These are phyloP conservation scores for Drosophila nigritarsus DNA, from an alignment of 2,888 invertebrate genomes.

Conservation along the genomic window DNA sequence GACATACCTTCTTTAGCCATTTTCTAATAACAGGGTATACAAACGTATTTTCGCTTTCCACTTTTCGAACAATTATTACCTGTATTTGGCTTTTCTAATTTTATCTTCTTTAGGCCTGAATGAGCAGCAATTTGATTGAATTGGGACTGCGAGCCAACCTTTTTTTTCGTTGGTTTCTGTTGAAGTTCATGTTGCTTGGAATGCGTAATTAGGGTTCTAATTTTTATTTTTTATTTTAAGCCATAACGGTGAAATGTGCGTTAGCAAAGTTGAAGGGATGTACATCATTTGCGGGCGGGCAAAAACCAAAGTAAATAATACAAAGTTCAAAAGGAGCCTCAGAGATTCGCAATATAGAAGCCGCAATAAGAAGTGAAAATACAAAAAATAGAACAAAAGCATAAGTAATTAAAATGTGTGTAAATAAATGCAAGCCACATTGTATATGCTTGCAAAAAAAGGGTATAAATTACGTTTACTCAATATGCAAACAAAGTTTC, in stretches of 20 bases:
- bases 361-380: background rate
- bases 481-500: conserved; percentile 2
- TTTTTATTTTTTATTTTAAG: conserved; percentile 19
- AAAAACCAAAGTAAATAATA: conserved; percentile 49
- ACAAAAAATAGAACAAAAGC: conserved; percentile 12
- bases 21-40: conserved; percentile 1
- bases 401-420: conserved; percentile 41
- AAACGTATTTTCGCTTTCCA: conserved; percentile 23
- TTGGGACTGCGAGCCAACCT: conserved; percentile 24
- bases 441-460: background rate
- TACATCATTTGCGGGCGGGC: conserved; percentile 24
- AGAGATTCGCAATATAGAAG: conserved; percentile 4
- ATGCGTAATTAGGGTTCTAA: conserved; percentile 64
- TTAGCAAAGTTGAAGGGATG: background rate
- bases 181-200: conserved; percentile 40
- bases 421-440: conserved; percentile 38
- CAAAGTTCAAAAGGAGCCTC: conserved; percentile 47
- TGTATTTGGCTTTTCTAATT: conserved; percentile 39
- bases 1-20: too few relatives aligned
- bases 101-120: conserved; percentile 53
- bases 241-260: background rate
- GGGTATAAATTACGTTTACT: conserved; percentile 11
- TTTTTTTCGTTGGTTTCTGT: conserved; percentile 32
- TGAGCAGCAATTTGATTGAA: conserved; percentile 37
- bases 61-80: conserved; percentile 48